These are phyloP conservation scores for Catamblyrhynchus diadema DNA, from an alignment of 2,797 vertebrate genomes.

Conservation along the genomic window DNA sequence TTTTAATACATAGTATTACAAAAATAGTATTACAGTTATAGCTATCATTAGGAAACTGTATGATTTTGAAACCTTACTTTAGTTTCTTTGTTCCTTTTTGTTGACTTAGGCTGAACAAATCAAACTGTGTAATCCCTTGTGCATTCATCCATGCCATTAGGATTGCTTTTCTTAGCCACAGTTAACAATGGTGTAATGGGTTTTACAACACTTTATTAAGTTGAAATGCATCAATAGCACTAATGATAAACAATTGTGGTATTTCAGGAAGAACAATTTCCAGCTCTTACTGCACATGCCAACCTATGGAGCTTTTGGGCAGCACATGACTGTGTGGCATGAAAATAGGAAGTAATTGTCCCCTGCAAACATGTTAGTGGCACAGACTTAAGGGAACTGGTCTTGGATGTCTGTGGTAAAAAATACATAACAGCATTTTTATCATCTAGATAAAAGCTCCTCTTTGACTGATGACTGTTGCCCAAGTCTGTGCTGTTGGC, in stretches of 20 bases:
- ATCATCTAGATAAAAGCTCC: background rate
- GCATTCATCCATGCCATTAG: slow-evolving; percentile 30
- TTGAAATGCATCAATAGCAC: slow-evolving; percentile 30
- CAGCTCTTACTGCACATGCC: background rate
- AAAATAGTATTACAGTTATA: background rate
- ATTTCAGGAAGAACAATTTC: slow-evolving; percentile 34
- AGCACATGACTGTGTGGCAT: background rate
- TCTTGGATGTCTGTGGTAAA: background rate
- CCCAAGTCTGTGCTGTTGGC: background rate
- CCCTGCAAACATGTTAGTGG: background rate
- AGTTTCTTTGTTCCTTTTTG: background rate
- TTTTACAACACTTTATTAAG: slow-evolving; percentile 58
- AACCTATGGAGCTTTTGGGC: background rate
- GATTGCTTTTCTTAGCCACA: slow-evolving; percentile 47
- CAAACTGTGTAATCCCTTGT: background rate
- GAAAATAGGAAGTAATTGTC: background rate
- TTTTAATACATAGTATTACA: background rate
- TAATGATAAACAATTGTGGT: slow-evolving; percentile 38
- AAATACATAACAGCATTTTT: background rate
- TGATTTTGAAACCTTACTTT: background rate
- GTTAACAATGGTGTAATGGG: slow-evolving; percentile 33
- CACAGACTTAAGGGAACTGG: background rate
- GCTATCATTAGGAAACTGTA: background rate
- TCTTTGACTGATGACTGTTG: background rate
- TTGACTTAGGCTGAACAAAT: background rate